Base-by-base conservation (phyloP, 2,888 invertebrate genomes). In the Drosophila fungiperda region DNA sequence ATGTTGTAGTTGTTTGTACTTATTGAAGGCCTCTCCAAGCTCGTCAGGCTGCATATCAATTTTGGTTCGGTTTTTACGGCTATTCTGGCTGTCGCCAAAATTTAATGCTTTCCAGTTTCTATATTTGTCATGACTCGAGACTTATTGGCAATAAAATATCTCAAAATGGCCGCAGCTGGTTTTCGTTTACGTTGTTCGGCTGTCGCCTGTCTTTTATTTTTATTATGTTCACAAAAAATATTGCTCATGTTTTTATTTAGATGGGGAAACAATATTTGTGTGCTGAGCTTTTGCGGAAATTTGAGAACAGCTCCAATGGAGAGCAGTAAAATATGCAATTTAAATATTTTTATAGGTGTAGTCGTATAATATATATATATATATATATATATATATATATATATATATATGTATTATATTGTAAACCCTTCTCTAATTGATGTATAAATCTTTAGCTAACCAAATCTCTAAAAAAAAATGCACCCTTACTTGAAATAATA, bases 81-180 rank as follows among this genome's bases (percentile, higher is more conserved):
- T 68, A 54, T 50, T 73, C 71, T 61, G 74, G 58, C 82, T 64
- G 77, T 89, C 72, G 85, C 77, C 84, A 89, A 89, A 26, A 71
- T 70, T 80, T 58, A 87, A 84, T 87, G 89, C 70, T 64, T 80
- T 78, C 87, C 80, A 82, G 85, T 85, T 85, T 89, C 85, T 85
- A 85, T 85, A 89, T 85, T 89, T 87, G 85, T 82, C 85, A 87
- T 85, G 89, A 84, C 80, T 68, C 72, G 29, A 70, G 80, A 84
- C 70, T 89, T 87, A 87, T 82, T 72, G 80, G 68, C 85, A 75
- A 89, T 85, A 85, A 84, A 75, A 70, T 65, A 82, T 76, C 85
- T 85, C 85, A 85, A 85, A 89, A 85, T 85, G 85, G 85, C 90
- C 88, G 85, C 85, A 85, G 88, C 85, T 84, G 85, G 80, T 82